Conservation (phyloP, 2,797 vertebrate genomes). For the Phrynocephalus forsythii region DNA sequence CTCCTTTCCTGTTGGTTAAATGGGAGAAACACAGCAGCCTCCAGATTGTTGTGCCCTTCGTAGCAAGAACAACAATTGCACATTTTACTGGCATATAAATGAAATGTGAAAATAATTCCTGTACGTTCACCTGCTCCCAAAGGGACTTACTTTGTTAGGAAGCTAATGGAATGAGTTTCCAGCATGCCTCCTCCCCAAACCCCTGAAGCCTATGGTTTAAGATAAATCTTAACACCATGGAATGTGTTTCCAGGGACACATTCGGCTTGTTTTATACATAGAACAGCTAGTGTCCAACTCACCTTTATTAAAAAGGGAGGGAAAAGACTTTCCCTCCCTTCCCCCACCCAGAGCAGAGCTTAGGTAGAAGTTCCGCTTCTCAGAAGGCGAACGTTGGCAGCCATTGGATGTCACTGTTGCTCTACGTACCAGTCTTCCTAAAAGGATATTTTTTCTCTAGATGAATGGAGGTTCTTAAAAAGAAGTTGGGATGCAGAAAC, state of each 20-base stretch:
- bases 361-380: conserved; percentile 21
- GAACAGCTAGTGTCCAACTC: conserved; percentile 27
- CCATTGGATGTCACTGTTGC: conserved; percentile 83
- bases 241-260: conserved; percentile 27
- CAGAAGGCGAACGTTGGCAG: conserved; percentile 34
- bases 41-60: neutral
- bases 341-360: neutral
- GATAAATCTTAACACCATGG: conserved; percentile 22
- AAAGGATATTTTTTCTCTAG: neutral
- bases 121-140: conserved; percentile 29
- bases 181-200: neutral
- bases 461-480: conserved; percentile 34
- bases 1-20: conserved; percentile 16
- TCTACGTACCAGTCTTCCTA: conserved; percentile 57
- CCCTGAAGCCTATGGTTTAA: conserved; percentile 40
- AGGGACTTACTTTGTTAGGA: neutral
- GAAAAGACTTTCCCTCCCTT: neutral
- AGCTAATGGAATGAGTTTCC: neutral
- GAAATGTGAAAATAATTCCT: conserved; percentile 36
- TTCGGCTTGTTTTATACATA: conserved; percentile 4
- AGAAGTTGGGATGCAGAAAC: conserved; percentile 48
- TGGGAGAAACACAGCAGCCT: conserved; percentile 35
- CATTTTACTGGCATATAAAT: conserved; percentile 26
- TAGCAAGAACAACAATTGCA: conserved; percentile 4
- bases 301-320: conserved; percentile 28